Conservation (phyloP, 2,113 vertebrate genomes). For the Barbus barbus region DNA sequence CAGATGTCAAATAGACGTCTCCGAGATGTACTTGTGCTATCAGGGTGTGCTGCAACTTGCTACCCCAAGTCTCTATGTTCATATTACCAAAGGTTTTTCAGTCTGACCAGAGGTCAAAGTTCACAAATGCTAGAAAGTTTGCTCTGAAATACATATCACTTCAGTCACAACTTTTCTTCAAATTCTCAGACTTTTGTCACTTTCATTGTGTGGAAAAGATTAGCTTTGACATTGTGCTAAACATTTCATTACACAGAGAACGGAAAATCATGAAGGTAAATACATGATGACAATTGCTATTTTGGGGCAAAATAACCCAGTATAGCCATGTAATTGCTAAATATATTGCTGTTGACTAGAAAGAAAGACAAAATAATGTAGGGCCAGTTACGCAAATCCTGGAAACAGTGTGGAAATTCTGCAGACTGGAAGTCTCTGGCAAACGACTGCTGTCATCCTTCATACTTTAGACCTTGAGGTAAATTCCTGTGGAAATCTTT, state of each 20-base stretch:
- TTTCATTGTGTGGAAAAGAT: not conserved
- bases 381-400: not conserved
- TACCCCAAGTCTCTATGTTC: not conserved
- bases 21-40: no score
- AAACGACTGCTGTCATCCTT: slow-evolving; percentile 23
- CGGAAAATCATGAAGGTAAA: not conserved
- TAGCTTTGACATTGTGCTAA: not conserved
- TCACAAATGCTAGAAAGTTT: not conserved
- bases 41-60: not conserved
- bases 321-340: slow-evolving; percentile 9
- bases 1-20: no score
- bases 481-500: slow-evolving; percentile 23
- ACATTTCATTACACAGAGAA: not conserved
- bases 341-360: not conserved
- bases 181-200: not conserved
- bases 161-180: not conserved
- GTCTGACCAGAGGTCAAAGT: not conserved
- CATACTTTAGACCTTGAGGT: slow-evolving; percentile 23
- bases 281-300: not conserved
- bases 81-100: not conserved
- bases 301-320: not conserved
- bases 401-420: slow-evolving; percentile 13
- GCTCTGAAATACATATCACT: not conserved
- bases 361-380: not conserved
- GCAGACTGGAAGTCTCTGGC: slow-evolving; percentile 22